Evolutionary conservation across 2,888 invertebrate species (phyloP).

Genomic region (Vandiemenella viatica): DNA sequence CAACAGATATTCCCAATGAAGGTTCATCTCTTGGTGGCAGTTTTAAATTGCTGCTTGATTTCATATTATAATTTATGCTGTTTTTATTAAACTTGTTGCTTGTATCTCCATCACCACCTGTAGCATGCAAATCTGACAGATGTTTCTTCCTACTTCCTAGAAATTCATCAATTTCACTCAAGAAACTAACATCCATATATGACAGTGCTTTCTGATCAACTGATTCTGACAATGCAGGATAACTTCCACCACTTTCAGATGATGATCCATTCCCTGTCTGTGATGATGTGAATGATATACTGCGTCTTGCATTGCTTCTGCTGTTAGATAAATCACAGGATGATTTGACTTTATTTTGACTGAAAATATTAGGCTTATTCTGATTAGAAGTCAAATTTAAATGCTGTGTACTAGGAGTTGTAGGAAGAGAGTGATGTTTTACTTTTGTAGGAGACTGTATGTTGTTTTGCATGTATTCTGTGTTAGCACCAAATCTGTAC

Average conservation of each 20-base stretch:
- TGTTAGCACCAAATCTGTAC: constrained; percentile 1
- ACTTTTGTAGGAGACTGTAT: constrained; percentile 23
- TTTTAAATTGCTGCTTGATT: too few species aligned
- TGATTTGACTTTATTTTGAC: too few species aligned
- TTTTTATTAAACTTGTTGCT: too few species aligned
- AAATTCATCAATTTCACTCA: constrained; percentile 13
- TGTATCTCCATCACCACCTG: not conserved
- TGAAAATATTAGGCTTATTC: too few species aligned
- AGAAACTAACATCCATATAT: constrained; percentile 2
- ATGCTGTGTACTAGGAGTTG: constrained; percentile 24
- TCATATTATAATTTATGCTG: too few species aligned
- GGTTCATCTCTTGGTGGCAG: too few species aligned
- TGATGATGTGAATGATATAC: too few species aligned
- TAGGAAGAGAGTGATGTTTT: constrained; percentile 23
- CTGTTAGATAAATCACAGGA: too few species aligned
- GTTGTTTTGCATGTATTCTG: constrained; percentile 8
- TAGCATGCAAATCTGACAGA: not conserved
- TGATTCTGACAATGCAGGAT: not conserved
- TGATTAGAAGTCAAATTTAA: too few species aligned
- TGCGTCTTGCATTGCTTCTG: too few species aligned
- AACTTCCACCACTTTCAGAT: not conserved
- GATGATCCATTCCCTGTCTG: constrained; percentile 1
- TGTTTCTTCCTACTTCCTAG: constrained; percentile 7
- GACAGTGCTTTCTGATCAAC: not conserved
- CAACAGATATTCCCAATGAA: too few species aligned